Base-by-base conservation (phyloP, 2,797 vertebrate species). In the Chaetophractus vellerosus region DNA sequence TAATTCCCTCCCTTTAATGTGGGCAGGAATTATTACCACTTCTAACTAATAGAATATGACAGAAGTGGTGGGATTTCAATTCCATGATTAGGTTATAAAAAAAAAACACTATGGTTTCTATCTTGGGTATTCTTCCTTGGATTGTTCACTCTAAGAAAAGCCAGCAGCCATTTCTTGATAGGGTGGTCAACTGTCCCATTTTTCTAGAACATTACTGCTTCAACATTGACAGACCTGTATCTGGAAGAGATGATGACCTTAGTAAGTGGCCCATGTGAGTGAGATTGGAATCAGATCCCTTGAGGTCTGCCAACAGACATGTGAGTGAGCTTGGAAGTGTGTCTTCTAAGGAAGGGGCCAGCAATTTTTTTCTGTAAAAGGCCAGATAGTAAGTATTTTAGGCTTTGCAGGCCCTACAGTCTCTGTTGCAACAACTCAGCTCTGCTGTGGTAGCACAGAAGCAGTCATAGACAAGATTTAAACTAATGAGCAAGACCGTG, bases 181-280 rank as follows among this genome's bases (percentile, higher is more conserved):
- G 36, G 11, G 6, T 75, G 59, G 82, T 10, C 21, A 66, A 55
- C 19, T 81, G 5, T 38, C 33, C 26, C 31, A 83, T 57, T 69
- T 92, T 88, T 52, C n/a, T 72, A 26, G 9, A 72, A 91, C 4
- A n/a, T 82, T 72, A 28, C 87, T 91, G 31, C n/a, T 82, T 76
- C 91, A 76, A 9, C 21, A 52, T 0, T 31, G 9, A 31, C 66
- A 85, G 16, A 90, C 33, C 12, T 72, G 3, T 84, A 52, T 38
- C 45, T 15, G 12, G 68, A 91, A 82, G 10, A 88, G n/a, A 4
- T 66, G 41, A 6, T 80, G 55, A 82, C 12, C 52, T 76, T 81
- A 59, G 18, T 59, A 93, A 83, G 45, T 78, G n/a, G 31, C 21
- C 33, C 23, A 2, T 33, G 4, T 11, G 31, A 72, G 12, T 23